Percentiles rank a stretch among this genome's conserved stretches.
These are phyloP conservation scores for Capitulum mitella DNA, from an alignment of 2,888 invertebrate species.

Conservation along the genomic window DNA sequence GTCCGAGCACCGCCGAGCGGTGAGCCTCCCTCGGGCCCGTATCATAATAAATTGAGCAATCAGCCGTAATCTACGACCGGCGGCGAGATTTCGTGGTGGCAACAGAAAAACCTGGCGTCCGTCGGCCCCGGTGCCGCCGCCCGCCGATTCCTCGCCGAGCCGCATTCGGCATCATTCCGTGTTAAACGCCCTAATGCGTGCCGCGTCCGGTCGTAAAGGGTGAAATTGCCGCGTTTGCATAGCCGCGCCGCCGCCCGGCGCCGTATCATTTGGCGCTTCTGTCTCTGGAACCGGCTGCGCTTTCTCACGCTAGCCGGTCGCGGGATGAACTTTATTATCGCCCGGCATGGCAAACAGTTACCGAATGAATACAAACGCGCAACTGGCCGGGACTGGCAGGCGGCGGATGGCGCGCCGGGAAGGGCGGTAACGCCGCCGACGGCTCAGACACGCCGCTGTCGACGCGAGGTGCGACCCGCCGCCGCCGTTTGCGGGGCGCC, in stretches of 20 bases:
- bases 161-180: background rate
- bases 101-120: background rate
- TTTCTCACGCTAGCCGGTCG: background rate
- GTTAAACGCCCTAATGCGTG: background rate
- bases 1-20: background rate
- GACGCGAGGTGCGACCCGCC: background rate
- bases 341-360: constrained; percentile 19
- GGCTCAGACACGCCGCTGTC: too few species aligned
- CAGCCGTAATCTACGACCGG: background rate
- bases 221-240: constrained; percentile 8
- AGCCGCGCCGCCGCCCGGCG: background rate
- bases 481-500: background rate
- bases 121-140: too few species aligned
- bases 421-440: too few species aligned
- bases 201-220: background rate
- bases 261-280: constrained; percentile 2
- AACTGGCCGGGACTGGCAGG: background rate
- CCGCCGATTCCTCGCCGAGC: background rate
- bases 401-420: background rate
- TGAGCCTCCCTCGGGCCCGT: background rate
- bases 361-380: constrained; percentile 14
- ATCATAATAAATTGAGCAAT: constrained; percentile 16
- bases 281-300: background rate
- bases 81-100: background rate
- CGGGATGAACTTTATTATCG: constrained; percentile 19